A percentile compares a stretch with the other conserved stretches of the same genome.
These are phyloP conservation scores for Alligator sinensis DNA, from an alignment of 2,113 vertebrate species.

Conservation along the genomic window DNA sequence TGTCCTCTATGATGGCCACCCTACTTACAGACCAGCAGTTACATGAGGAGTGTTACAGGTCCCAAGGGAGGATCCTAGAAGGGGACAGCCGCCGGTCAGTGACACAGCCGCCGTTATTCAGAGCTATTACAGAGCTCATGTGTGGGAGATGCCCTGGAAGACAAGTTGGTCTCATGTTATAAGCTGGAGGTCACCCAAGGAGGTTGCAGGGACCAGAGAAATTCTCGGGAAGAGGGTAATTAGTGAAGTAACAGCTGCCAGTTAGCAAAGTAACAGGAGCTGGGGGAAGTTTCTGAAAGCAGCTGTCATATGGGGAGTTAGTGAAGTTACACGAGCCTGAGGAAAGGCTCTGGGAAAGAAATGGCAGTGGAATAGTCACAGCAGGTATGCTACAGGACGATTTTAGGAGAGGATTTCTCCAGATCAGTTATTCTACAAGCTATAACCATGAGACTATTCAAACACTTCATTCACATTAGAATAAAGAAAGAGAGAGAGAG, in stretches of 20 bases:
- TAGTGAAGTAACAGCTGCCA: background rate
- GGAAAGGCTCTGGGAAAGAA: background rate
- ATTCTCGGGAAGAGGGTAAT: background rate
- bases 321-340: background rate
- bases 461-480: no score
- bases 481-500: no score
- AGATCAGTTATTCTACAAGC: background rate
- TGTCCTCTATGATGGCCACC: no score
- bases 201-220: background rate
- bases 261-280: background rate
- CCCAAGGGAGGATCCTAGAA: background rate
- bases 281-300: background rate
- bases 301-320: no score
- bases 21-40: no score
- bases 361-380: conserved; percentile 2
- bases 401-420: background rate
- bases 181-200: background rate
- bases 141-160: background rate
- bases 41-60: background rate
- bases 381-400: background rate
- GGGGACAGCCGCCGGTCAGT: background rate
- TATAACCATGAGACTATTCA: no score
- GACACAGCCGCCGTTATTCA: background rate
- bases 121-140: background rate
- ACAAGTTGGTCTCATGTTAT: background rate